Evolutionary conservation across 2,797 vertebrate genomes (phyloP).

Genomic region (Sebastes diploproa): DNA sequence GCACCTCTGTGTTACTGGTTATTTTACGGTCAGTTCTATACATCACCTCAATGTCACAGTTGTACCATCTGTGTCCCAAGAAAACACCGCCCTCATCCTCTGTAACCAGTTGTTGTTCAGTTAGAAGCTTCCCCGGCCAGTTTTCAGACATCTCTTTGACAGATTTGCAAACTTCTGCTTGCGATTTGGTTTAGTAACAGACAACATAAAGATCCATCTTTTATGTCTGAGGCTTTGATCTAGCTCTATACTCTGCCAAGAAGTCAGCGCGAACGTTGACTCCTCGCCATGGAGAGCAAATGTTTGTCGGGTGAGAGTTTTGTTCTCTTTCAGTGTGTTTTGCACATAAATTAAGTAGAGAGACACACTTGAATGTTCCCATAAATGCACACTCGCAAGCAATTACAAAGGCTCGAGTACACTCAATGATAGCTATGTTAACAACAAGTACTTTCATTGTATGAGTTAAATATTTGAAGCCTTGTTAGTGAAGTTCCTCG

Average conservation of each 20-base stretch:
- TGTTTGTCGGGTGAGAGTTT: not conserved
- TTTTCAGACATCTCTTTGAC: not conserved
- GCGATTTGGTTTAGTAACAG: not conserved
- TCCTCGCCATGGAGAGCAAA: not conserved
- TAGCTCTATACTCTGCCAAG: not conserved
- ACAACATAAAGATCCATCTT: not conserved
- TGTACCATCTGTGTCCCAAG: not conserved
- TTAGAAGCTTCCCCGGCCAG: not conserved
- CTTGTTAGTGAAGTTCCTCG: not conserved
- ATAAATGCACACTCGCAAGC: conserved; percentile 2
- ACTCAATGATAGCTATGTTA: not conserved
- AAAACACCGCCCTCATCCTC: not conserved
- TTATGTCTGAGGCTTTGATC: not conserved
- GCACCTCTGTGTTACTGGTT: not conserved
- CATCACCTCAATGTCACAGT: not conserved
- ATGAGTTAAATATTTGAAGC: not conserved
- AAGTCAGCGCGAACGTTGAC: not conserved
- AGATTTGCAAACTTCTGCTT: not conserved
- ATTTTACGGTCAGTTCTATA: conserved; percentile 20
- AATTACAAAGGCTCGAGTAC: not conserved
- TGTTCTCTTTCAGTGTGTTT: not conserved
- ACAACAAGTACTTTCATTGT: not conserved
- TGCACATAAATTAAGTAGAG: not conserved
- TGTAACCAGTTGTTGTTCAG: not conserved
- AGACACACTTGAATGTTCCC: not conserved